A percentile compares a stretch with the other conserved stretches of the same genome.
Evolutionary conservation across 2,797 vertebrate genomes (phyloP).

Genomic region (Platyrinchus mystaceus): DNA sequence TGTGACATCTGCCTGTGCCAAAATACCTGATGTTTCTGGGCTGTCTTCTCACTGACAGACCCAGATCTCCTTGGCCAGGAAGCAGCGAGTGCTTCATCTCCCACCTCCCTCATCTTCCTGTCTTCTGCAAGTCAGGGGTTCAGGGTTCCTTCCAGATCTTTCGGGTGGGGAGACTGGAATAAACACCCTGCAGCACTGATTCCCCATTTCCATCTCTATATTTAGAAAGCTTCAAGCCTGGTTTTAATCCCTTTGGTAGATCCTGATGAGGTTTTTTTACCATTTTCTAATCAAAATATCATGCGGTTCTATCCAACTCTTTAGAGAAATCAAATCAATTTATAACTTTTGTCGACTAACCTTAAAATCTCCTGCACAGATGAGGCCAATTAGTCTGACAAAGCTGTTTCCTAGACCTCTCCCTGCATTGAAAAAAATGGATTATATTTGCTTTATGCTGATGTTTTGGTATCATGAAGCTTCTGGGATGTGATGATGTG

Average conservation of each 20-base stretch:
- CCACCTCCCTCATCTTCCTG: rapidly evolving
- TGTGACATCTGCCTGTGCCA: background rate
- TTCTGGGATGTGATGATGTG: background rate
- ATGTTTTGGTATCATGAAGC: background rate
- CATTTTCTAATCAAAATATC: background rate
- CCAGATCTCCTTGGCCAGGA: background rate
- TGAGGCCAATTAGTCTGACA: background rate
- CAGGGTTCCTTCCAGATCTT: background rate
- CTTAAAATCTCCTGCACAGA: background rate
- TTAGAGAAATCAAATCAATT: background rate
- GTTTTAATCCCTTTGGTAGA: background rate
- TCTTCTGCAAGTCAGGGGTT: background rate
- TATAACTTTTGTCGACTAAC: background rate
- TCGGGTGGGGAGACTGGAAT: background rate
- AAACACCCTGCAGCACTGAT: background rate
- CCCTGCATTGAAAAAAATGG: background rate
- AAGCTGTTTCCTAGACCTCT: background rate
- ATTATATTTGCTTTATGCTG: background rate
- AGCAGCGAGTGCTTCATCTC: background rate
- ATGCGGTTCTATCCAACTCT: background rate
- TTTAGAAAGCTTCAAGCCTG: background rate
- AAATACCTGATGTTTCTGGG: background rate
- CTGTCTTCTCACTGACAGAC: background rate
- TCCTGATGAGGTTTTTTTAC: background rate
- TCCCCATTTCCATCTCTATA: background rate